phyloP scores from a whole-genome alignment of 2,113 vertebrate genomes.

The Atractosteus spatula region DNA sequence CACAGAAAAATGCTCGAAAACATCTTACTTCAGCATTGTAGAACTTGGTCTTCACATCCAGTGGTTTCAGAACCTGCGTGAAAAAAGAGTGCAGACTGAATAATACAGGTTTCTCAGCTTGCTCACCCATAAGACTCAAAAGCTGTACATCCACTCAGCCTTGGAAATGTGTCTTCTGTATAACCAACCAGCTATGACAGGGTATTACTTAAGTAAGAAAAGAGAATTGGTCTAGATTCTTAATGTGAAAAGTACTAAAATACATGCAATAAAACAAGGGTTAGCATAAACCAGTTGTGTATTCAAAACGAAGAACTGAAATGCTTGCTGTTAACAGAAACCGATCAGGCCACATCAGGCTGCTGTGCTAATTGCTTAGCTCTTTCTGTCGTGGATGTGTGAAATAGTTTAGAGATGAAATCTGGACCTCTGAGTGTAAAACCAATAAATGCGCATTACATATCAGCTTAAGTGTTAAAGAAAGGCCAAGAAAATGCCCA shows the following conservation, averaged over 20 bases:
- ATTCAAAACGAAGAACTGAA: neutral
- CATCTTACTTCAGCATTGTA: conserved; percentile 93
- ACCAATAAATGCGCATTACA: neutral
- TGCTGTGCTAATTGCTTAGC: conserved; percentile 29
- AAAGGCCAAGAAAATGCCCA: neutral
- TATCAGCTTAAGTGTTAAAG: neutral
- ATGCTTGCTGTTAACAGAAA: no score
- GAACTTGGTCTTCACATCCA: conserved; percentile 99
- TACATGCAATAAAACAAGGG: neutral
- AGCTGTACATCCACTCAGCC: neutral
- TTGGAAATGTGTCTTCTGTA: neutral
- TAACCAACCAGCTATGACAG: neutral
- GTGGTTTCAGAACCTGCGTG: conserved; percentile 91
- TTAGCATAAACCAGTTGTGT: neutral
- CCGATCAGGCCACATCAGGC: neutral
- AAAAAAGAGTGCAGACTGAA: conserved; percentile 72
- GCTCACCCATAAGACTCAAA: conserved; percentile 27
- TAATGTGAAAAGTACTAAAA: neutral
- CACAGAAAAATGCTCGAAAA: no score
- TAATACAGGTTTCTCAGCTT: conserved; percentile 42
- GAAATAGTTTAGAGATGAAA: conserved; percentile 46
- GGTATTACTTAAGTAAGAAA: no score
- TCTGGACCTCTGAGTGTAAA: neutral
- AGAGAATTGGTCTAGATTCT: neutral
- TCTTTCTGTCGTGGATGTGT: conserved; percentile 33